phyloP scores from a whole-genome alignment of 2,888 invertebrate species.

The Apoda limacodes region DNA sequence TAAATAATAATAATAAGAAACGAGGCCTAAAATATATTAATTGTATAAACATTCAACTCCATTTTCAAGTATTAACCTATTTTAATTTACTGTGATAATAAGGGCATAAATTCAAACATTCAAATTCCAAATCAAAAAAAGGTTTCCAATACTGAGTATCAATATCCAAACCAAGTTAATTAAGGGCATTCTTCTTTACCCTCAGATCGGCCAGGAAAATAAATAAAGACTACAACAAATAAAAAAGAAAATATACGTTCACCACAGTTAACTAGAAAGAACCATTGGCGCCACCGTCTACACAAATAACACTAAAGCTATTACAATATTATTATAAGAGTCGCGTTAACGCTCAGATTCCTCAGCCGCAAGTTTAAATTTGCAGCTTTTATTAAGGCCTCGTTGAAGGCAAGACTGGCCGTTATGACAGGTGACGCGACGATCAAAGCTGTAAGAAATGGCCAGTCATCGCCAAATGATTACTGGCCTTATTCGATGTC shows the following conservation, averaged over 20 bases:
- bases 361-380: background rate
- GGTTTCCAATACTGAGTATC: too few relatives aligned
- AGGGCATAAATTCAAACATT: too few relatives aligned
- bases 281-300: too few relatives aligned
- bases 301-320: too few relatives aligned
- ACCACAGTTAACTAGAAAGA: too few relatives aligned
- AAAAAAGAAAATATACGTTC: slow-evolving; percentile 27
- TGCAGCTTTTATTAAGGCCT: slow-evolving; percentile 24
- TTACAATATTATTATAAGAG: slow-evolving; percentile 25
- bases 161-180: slow-evolving; percentile 34
- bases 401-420: slow-evolving; percentile 39
- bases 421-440: slow-evolving; percentile 55
- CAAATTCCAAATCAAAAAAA: too few relatives aligned
- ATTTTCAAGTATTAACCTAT: too few relatives aligned
- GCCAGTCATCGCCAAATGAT: slow-evolving; percentile 43
- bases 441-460: slow-evolving; percentile 41
- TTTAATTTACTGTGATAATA: too few relatives aligned
- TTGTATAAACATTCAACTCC: too few relatives aligned
- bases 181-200: slow-evolving; percentile 33
- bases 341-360: slow-evolving; percentile 9
- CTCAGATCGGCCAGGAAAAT: slow-evolving; percentile 33
- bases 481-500: slow-evolving; percentile 12
- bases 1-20: too few relatives aligned
- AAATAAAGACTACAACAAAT: slow-evolving; percentile 41
- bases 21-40: too few relatives aligned